Evolutionary conservation across 2,797 vertebrate species (phyloP), one percentile per base, ranked within the genome.

Genomic region (Notolepis coatsorum): DNA sequence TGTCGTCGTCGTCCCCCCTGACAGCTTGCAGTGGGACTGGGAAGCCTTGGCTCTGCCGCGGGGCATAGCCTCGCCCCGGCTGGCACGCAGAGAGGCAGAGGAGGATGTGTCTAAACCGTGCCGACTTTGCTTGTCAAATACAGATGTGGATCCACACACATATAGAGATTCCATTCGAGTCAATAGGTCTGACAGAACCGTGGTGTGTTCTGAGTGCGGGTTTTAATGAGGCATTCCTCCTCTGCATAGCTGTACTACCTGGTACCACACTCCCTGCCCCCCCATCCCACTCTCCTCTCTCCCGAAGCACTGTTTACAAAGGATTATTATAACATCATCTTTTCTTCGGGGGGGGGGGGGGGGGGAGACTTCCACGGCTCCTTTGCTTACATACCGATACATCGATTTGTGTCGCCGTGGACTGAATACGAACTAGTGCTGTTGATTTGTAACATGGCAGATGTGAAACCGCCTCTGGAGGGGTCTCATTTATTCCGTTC

Each of bases 211-310:
- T 64, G 56, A 49, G 46, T 55, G 65, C 73, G 57, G n/a, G 60
- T 47, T 83, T 91, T 79, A 87, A 79, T 77, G 71, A 88, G 76
- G 61, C 60, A 61, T 65, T 74, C 84, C 80, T 85, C 79, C 64
- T 56, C 45, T 77, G 56, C 69, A 59, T 71, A 78, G 77, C 75
- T 65, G 88, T 88, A 84, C 87, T 73, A 86, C 82, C 87, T 89
- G 81, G 92, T 93, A 91, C 91, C 86, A 73, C 33, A 65, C 84
- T 55, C 84, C 63, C 79, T 85, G 80, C 58, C 77, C 64, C 63
- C 13, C 28, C n/a, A 15, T 28, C n/a, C 25, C 24, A 15, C 21
- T 62, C n/a, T n/a, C 66, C 73, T 62, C 61, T 65, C 60, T 80
- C 48, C 50, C n/a, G n/a, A 73, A 72, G 49, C 52, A 70, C 66